Evolutionary conservation across 2,113 vertebrate genomes (phyloP).

Genomic region (Leiothrix lutea): DNA sequence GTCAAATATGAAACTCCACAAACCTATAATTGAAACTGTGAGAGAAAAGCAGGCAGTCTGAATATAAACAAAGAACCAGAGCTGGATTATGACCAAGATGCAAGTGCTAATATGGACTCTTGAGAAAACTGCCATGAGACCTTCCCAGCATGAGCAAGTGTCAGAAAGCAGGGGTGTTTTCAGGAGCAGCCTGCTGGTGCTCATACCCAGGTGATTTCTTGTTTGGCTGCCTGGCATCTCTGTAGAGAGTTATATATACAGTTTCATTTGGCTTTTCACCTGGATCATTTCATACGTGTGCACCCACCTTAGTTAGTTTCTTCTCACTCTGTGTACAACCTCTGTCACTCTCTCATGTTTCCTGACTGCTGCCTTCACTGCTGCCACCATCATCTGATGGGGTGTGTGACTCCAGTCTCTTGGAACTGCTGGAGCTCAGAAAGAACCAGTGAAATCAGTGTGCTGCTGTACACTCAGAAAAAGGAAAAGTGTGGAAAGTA

Average conservation of each 20-base stretch:
- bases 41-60: constrained; percentile 6
- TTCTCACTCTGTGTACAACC: neutral
- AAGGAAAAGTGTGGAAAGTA: neutral
- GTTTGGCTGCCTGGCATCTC: neutral
- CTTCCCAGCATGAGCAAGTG: neutral
- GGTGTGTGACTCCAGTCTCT: neutral
- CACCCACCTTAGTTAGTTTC: neutral
- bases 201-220: neutral
- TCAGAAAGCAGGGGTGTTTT: neutral
- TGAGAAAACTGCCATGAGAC: neutral
- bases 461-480: neutral
- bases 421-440: neutral
- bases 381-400: neutral
- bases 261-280: neutral
- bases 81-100: neutral
- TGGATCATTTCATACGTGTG: neutral
- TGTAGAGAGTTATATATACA: neutral
- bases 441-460: neutral
- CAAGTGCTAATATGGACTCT: neutral
- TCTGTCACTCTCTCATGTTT: neutral
- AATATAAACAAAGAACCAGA: constrained; percentile 24
- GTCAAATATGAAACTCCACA: neutral
- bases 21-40: constrained; percentile 35
- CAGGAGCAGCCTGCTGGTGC: neutral
- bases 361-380: neutral